Conservation (phyloP, 1,140 invertebrate species). For the Trinorchestia longiramus region DNA sequence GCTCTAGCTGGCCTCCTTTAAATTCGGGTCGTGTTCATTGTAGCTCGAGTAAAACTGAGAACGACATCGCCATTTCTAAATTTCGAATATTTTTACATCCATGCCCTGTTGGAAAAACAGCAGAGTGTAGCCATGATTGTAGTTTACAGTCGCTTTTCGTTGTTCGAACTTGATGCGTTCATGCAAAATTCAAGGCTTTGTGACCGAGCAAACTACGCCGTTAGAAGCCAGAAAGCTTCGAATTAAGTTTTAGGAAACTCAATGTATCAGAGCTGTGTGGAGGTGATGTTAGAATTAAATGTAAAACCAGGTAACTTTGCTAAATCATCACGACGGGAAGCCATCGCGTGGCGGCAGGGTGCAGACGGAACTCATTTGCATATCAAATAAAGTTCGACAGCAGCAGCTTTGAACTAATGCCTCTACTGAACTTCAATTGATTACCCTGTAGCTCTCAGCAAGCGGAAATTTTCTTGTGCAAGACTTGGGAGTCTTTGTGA, state of each 20-base stretch:
- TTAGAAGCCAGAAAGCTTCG: background rate
- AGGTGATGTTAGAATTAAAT: background rate
- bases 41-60: background rate
- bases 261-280: background rate
- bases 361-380: background rate
- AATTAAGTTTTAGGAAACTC: background rate
- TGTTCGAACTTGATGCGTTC: background rate
- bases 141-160: background rate
- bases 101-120: background rate
- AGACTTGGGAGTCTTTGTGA: no score
- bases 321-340: background rate
- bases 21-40: background rate
- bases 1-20: background rate
- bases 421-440: background rate
- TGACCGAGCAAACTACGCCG: background rate
- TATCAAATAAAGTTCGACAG: background rate
- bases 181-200: background rate
- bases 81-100: background rate
- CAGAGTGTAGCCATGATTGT: background rate
- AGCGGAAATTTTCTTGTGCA: background rate
- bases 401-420: background rate
- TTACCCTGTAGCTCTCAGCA: background rate
- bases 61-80: background rate
- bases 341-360: background rate
- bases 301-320: background rate